These are phyloP conservation scores for Laterallus jamaicensis DNA, from an alignment of 2,113 vertebrate species.

Conservation along the genomic window DNA sequence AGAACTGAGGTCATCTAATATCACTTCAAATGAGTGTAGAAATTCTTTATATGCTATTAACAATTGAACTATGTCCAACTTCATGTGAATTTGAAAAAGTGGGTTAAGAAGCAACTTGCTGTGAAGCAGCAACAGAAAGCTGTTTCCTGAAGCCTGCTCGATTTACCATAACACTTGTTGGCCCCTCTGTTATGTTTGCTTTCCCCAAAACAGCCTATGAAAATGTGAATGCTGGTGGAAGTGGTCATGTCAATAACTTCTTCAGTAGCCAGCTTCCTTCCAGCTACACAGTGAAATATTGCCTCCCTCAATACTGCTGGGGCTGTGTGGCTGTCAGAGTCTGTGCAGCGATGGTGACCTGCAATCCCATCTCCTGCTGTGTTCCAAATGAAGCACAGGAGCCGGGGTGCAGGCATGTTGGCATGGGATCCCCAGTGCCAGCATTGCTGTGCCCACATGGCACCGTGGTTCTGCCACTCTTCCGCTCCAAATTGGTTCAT, in stretches of 20 bases:
- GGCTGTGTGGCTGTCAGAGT: no score
- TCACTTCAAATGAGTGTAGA: neutral
- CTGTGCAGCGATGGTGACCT: neutral
- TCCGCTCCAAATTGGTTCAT: neutral
- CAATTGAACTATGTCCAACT: neutral
- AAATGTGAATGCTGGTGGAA: neutral
- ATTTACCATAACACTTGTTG: neutral
- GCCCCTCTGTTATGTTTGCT: neutral
- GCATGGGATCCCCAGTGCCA: neutral
- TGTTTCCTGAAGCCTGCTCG: neutral
- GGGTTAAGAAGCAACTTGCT: neutral
- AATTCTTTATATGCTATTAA: neutral
- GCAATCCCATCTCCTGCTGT: neutral
- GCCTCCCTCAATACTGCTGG: neutral
- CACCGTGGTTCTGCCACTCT: neutral
- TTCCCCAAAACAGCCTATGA: neutral
- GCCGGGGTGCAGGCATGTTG: neutral
- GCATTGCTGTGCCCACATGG: fast-evolving
- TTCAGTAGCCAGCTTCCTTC: neutral
- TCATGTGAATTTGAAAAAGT: neutral
- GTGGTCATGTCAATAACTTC: neutral
- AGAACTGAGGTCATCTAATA: neutral
- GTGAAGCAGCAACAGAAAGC: neutral
- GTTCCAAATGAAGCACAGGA: neutral
- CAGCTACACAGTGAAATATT: neutral